Evolutionary conservation across 2,888 invertebrate genomes (phyloP).

Genomic region (Pyralis farinalis): DNA sequence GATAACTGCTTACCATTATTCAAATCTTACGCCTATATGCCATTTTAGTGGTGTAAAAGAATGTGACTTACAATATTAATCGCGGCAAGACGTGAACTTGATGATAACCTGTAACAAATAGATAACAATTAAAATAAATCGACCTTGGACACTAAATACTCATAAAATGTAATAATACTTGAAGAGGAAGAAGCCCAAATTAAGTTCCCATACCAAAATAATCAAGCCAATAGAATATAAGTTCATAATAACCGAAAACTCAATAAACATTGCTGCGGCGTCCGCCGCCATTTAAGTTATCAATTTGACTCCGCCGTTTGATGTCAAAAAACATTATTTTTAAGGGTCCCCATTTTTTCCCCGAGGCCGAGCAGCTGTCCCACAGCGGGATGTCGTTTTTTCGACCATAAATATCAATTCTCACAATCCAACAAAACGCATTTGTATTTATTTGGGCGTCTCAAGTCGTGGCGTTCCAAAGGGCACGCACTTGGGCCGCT

Average conservation of each 20-base stretch:
- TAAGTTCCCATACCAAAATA: not conserved
- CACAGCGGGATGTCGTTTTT: slow-evolving; percentile 65
- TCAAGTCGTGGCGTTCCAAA: slow-evolving; percentile 44
- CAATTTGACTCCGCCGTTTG: slow-evolving; percentile 30
- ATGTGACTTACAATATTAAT: slow-evolving; percentile 1
- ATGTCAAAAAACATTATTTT: slow-evolving; percentile 37
- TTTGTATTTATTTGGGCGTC: slow-evolving; percentile 74
- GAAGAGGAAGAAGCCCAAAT: not conserved
- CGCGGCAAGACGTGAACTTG: not conserved
- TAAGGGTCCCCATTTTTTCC: slow-evolving; percentile 44
- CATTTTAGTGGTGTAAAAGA: too few species aligned
- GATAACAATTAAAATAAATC: not conserved
- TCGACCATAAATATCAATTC: slow-evolving; percentile 77
- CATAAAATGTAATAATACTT: not conserved
- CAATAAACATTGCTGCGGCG: not conserved
- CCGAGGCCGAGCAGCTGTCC: slow-evolving; percentile 47
- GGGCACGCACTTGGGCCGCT: slow-evolving; percentile 46
- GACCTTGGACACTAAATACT: too few species aligned
- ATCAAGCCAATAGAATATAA: slow-evolving; percentile 1
- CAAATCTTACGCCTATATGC: too few species aligned
- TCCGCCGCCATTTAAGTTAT: slow-evolving; percentile 32
- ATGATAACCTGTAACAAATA: not conserved
- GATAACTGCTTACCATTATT: too few species aligned
- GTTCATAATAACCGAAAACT: slow-evolving; percentile 5
- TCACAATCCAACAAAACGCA: slow-evolving; percentile 65